Conservation (phyloP, 23 tunicate species). For the Oikopleura vanhoeffeni region DNA sequence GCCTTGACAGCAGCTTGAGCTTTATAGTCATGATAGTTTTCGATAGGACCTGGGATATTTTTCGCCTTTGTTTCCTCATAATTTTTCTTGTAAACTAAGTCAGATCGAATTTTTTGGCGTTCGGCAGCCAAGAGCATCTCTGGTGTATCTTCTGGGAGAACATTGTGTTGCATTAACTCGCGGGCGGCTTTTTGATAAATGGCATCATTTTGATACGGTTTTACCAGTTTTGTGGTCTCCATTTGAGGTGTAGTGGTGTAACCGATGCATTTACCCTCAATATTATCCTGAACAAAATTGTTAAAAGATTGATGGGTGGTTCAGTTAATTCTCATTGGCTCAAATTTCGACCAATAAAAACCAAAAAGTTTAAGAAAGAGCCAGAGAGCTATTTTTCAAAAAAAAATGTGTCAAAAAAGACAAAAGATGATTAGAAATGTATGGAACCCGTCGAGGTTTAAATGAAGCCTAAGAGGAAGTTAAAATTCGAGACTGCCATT, state of each 20-base stretch:
- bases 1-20: conserved; percentile 5
- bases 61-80: not conserved
- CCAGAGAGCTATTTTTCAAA: no score
- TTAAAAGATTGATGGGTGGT: no score
- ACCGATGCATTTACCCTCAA: conserved; percentile 5
- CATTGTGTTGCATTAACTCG: not conserved
- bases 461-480: no score
- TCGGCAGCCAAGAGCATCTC: not conserved
- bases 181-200: not conserved
- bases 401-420: no score
- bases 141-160: not conserved
- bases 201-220: conserved; percentile 5
- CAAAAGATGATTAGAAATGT: no score
- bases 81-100: not conserved
- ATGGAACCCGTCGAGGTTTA: no score
- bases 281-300: no score
- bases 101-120: not conserved
- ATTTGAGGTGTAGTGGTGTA: not conserved
- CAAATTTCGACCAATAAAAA: no score
- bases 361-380: no score
- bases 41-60: conserved; percentile 1
- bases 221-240: not conserved
- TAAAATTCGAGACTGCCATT: no score
- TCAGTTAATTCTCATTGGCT: no score
- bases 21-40: conserved; percentile 11